Evolutionary conservation across 1,140 invertebrate species (phyloP), one percentile per base, ranked within the genome.

Genomic region (Zaprionus africanus): DNA sequence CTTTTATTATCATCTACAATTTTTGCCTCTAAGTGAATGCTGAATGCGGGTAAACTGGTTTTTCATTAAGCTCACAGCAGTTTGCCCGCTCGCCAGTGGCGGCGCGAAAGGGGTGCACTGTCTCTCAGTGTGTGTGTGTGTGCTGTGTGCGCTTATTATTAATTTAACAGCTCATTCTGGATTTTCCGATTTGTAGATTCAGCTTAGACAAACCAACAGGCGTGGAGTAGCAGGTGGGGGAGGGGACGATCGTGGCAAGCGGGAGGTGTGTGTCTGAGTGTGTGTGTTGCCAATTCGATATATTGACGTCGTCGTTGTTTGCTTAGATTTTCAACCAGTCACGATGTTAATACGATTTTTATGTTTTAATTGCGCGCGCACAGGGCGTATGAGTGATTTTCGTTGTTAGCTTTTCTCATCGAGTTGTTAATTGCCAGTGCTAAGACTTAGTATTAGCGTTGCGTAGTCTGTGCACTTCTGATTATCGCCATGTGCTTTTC

Each of bases 301-400:
- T 74, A 75, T 74, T 58, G 71, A 75, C 65, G 65, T 65, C 60
- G 34, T 9, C 49, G 70, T 38, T 24, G 61, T 72, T 60, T 65
- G 56, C 54, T 54, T 43, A 34, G 36, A 6, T 74, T 76, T 79
- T 84, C 72, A 83, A 71, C 84, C 70, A 88, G 84, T 88, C 84
- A 88, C 84, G 84, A 90, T 84, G 81, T 84, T 88, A 88, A 90
- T 88, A 90, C 84, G 84, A 88, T 88, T 88, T 88, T 80, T 64
- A 82, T 81, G 81, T 90, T 88, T 90, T 88, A 88, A 88, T 88
- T 84, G 81, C 61, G 62, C 65, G 78, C 60, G 62, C 76, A 65
- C 75, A 53, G 81, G 71, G 67, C 84, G 85, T 87, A 88, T 88
- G 85, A 87, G 84, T 81, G 84, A 87, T 88, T 87, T 88, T 73